Evolutionary conservation across 2,113 vertebrate genomes (phyloP), one percentile per base, ranked within the genome.

Genomic region (Steatornis caripensis): DNA sequence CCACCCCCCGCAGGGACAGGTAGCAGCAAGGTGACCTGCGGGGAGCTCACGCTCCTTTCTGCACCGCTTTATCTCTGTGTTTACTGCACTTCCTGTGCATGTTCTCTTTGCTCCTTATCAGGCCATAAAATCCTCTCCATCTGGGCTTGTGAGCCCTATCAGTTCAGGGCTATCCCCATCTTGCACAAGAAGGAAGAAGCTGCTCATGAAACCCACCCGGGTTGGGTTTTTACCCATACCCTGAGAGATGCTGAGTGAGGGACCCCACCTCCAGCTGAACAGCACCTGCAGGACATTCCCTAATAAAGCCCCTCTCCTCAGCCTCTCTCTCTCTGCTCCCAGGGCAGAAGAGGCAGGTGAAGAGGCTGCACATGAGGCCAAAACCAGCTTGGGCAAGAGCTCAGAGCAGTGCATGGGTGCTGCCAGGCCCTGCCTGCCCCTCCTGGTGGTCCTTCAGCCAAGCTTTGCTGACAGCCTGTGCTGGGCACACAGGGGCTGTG

Each of bases 401-500:
- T 86, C 4, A 0, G 22, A 61, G 37, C 29, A 49, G 19, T 2
- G 26, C n/a, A 46, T 1, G 30, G 36, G 37, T 22, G 46, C 41
- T 90, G 65, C 41, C 21, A 15, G 65, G n/a, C 8, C 10, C 51
- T 54, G 37, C 15, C 12, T 12, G 62, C 19, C 58, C 15, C 34
- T 76, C 57, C 30, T 37, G 48, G 26, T 9, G 26, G n/a, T 23
- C 21, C 48, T 23, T 5, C 27, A 48, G 36, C 4, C 2, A 1
- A 15, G 43, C 18, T 76, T n/a, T 75, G 45, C 39, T 46, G 58
- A 3, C 12, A 53, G 61, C 24, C 41, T 24, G 20, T 6, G 9
- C 53, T 46, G 75, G 29, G 20, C 1, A 1, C 1, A 0, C 0
- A 16, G 34, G 46, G n/a, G 30, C n/a, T 64, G 34, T 14, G 34